Base-by-base conservation (phyloP, 2,797 vertebrate species). In the Acanthiza pusilla region DNA sequence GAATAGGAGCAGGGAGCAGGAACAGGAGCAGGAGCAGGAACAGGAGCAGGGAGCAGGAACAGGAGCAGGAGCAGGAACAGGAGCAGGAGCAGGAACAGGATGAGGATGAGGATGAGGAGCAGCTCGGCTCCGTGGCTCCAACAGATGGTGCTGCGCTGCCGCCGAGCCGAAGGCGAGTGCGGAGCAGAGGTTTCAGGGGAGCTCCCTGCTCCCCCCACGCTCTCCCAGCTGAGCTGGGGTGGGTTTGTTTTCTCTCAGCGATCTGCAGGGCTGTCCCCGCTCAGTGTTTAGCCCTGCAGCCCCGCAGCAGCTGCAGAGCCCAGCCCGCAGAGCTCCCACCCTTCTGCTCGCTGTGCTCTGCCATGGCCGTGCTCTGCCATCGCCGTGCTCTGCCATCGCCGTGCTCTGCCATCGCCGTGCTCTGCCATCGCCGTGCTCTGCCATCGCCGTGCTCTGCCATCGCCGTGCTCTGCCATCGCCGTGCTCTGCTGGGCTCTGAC, bases 91-190 rank as follows among this genome's bases (percentile, higher is more conserved):
- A 38, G 38, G 38, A 38, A 11, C 38, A 38, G 11, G 38, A n/a
- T n/a, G n/a, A n/a, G n/a, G n/a, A n/a, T n/a, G n/a, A n/a, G 36
- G 38, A 38, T 11, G 10, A 38, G 38, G 38, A 38, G 38, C 38
- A 38, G 72, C 17, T 50, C 42, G 2, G 1, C 71, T 4, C 45
- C 61, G 0, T 1, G 38, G 0, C 43, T 68, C 87, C 96, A 55
- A 77, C 88, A 97, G 96, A 96, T 91, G 94, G 95, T 80, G 96
- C 91, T 96, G 62, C 27, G 2, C 9, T 40, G 91, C 90, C 80
- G 6, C 79, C 5, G 2, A 87, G 82, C 34, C 3, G 1, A 58
- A 34, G 17, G 21, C 8, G 38, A 0, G 22, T 2, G 0, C 0
- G 13, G 18, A 72, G 4, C 30, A 16, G 26, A 13, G 50, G 3